Evolutionary conservation across 2,113 vertebrate genomes (phyloP), one percentile per base, ranked within the genome.

Genomic region (Accipiter cooperii): DNA sequence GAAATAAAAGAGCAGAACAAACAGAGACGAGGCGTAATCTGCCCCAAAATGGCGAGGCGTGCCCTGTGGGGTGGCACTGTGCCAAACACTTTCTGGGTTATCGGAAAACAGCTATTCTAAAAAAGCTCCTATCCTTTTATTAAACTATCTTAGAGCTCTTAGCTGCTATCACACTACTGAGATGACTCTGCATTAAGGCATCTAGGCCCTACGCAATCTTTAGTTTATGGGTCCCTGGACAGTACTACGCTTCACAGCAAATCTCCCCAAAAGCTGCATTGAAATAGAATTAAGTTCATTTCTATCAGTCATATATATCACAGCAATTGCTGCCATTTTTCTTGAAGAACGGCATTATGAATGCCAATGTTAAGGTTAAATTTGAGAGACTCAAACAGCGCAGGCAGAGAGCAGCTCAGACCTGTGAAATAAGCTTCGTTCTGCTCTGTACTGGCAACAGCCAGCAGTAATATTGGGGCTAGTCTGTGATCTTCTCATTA

Each of bases 1-100:
- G 25, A 26, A 89, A 34, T 17, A 10, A 73, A 89, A 87, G 31
- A 84, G 47, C 60, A 84, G 38, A 87, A 74, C 7, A 47, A 77
- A 42, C 7, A 82, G 44, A 61, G 3, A 49, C 0, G 0, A 61
- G 25, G 8, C 1, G 0, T 42, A 22, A 57, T 34, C 49, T 38
- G 44, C 34, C 17, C 22, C 12, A 26, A 78, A 8, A 5, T 4
- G 17, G 47, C 10, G 18, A 63, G 42, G 20, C 2, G 1, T 26
- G 40, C 13, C 31, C 21, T 13, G 76, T 54, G 26, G 42, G 29
- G 13, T 49, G 46, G 46, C n/a, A 29, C 54, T 65, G 58, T 74
- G 25, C 58, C 36, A 49, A 69, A 54, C 2, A 54, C 57, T 77
- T 46, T 40, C 63, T 81, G 42, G 17, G 2, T 54, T 85, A 58